phyloP scores from a whole-genome alignment of 2,888 invertebrate species.

The Xestia ashworthii region DNA sequence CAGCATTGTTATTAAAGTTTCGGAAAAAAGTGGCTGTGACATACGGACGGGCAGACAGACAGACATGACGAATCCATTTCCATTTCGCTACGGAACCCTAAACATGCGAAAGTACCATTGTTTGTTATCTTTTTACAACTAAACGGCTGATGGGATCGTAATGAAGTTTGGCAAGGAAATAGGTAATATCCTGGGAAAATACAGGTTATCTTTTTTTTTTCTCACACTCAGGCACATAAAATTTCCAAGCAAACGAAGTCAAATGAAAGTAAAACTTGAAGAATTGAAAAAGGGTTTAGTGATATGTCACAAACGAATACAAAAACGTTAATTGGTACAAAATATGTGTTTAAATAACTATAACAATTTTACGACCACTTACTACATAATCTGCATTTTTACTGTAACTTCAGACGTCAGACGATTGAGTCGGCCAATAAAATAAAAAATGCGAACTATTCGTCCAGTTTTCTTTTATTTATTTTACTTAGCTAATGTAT shows the following conservation, averaged over 20 bases:
- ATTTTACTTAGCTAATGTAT: not conserved
- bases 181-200: too few relatives aligned
- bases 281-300: not conserved
- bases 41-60: too few relatives aligned
- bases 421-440: not conserved
- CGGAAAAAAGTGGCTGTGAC: too few relatives aligned
- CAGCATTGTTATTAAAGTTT: too few relatives aligned
- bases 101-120: too few relatives aligned
- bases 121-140: too few relatives aligned
- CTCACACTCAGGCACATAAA: too few relatives aligned
- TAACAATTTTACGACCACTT: slow-evolving; percentile 4
- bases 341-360: not conserved
- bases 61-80: too few relatives aligned
- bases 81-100: too few relatives aligned
- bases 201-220: too few relatives aligned
- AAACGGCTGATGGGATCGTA: too few relatives aligned
- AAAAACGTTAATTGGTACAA: not conserved
- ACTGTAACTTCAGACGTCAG: not conserved
- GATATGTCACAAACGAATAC: not conserved
- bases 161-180: too few relatives aligned
- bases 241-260: not conserved
- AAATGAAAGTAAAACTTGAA: not conserved
- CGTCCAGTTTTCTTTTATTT: not conserved
- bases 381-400: not conserved
- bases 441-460: not conserved